Conservation (phyloP, 2,888 invertebrate species). For the Augochlorella aurata region DNA sequence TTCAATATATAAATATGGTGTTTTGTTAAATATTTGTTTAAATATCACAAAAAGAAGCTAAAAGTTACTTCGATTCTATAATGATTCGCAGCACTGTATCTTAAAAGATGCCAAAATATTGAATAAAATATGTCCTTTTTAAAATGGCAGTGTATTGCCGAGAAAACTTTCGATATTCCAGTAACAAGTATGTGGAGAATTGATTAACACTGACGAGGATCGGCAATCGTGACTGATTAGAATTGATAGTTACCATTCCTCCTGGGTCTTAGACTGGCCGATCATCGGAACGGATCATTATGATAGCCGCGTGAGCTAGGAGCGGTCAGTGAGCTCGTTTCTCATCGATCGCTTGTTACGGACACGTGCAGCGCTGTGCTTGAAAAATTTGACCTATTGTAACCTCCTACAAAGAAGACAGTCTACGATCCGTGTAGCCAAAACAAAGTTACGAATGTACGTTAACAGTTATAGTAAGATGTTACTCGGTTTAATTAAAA, state of each 20-base stretch:
- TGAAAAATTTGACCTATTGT: constrained; percentile 4
- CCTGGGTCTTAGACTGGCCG: constrained; percentile 14
- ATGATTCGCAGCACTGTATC: too few species aligned
- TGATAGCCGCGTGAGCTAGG: constrained; percentile 10
- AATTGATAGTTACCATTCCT: constrained; percentile 48
- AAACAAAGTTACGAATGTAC: too few species aligned
- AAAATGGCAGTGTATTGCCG: neutral
- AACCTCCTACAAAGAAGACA: neutral
- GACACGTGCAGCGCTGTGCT: neutral
- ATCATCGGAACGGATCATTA: constrained; percentile 12
- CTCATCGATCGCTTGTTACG: constrained; percentile 6
- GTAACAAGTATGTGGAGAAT: constrained; percentile 32
- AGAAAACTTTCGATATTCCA: neutral
- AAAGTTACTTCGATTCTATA: too few species aligned
- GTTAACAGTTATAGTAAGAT: too few species aligned
- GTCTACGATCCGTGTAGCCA: too few species aligned
- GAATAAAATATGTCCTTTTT: too few species aligned
- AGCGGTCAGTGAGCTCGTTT: constrained; percentile 5
- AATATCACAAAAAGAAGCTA: too few species aligned
- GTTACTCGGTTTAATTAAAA: too few species aligned
- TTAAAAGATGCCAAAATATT: too few species aligned
- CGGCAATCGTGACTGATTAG: constrained; percentile 43
- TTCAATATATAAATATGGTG: too few species aligned
- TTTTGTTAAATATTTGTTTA: too few species aligned
- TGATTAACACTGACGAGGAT: constrained; percentile 52